phyloP scores from a whole-genome alignment of 2,113 vertebrate genomes.

The Rynchops niger region DNA sequence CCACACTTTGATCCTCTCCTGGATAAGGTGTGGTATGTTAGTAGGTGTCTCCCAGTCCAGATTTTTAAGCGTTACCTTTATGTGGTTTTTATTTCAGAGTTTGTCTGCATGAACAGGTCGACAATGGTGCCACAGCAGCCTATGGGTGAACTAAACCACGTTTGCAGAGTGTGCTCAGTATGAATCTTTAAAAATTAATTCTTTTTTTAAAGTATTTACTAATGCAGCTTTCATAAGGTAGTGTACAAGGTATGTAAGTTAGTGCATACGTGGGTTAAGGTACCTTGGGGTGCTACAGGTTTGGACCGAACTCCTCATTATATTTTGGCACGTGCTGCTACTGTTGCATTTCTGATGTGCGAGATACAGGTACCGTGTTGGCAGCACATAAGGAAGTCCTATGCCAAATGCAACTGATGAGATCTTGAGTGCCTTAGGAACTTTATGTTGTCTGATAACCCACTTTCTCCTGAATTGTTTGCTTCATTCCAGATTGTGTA shows the following conservation, averaged over 20 bases:
- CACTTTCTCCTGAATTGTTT: background rate
- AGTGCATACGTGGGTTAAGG: rapidly evolving
- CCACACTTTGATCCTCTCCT: background rate
- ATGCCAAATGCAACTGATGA: rapidly evolving
- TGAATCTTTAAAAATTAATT: background rate
- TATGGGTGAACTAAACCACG: background rate
- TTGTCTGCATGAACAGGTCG: background rate
- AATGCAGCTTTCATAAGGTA: background rate
- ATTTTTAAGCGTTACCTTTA: background rate
- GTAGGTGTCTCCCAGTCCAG: background rate
- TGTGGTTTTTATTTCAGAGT: background rate
- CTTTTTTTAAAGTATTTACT: background rate
- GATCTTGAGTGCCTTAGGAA: background rate
- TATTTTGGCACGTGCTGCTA: rapidly evolving
- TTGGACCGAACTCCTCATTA: background rate
- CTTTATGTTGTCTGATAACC: background rate
- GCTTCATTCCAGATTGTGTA: background rate
- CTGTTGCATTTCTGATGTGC: background rate
- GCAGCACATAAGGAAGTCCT: rapidly evolving
- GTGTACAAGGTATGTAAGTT: background rate
- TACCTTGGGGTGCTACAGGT: background rate
- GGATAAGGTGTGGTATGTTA: background rate
- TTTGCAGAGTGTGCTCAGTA: rapidly evolving
- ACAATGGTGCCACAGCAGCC: background rate
- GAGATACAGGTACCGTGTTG: background rate